Percentiles rank a stretch among this genome's conserved stretches.
These are phyloP conservation scores for Alosa sapidissima DNA, from an alignment of 2,797 vertebrate species.

Conservation along the genomic window DNA sequence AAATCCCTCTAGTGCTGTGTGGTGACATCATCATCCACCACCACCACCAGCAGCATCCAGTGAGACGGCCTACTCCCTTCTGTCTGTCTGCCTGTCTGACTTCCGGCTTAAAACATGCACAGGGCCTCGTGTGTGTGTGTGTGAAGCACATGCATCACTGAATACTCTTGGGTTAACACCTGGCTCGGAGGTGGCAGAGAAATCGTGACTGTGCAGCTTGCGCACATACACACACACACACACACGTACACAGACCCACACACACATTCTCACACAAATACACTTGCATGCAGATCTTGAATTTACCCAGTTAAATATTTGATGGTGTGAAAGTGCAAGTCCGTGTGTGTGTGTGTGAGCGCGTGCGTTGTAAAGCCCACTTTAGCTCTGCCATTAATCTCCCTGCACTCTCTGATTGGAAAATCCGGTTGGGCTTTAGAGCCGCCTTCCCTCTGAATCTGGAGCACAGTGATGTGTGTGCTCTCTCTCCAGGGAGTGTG, in stretches of 20 bases:
- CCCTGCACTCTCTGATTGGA: slow-evolving; percentile 66
- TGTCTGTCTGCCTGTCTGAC: not conserved
- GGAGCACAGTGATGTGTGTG: slow-evolving; percentile 47
- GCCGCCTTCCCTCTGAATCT: slow-evolving; percentile 53
- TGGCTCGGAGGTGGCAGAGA: not conserved
- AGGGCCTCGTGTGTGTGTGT: not conserved
- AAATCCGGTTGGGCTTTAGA: slow-evolving; percentile 69
- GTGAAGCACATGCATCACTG: not conserved
- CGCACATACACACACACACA: not conserved
- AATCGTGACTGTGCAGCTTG: slow-evolving; percentile 24
- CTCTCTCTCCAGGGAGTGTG: slow-evolving; percentile 18
- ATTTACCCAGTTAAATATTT: slow-evolving; percentile 65
- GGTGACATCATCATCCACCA: slow-evolving; percentile 31
- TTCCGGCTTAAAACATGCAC: slow-evolving; percentile 11
- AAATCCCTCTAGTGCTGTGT: slow-evolving; percentile 34
- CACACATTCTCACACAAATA: slow-evolving; percentile 26
- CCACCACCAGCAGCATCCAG: not conserved
- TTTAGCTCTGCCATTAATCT: slow-evolving; percentile 62
- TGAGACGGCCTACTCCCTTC: not conserved
- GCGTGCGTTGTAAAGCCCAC: slow-evolving; percentile 37
- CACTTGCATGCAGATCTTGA: slow-evolving; percentile 45
- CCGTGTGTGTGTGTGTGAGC: slow-evolving; percentile 25
- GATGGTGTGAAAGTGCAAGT: slow-evolving; percentile 48
- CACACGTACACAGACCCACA: not conserved
- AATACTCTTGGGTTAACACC: slow-evolving; percentile 10